phyloP scores from a whole-genome alignment of 2,797 vertebrate species.

The Poliocrania exsul region DNA sequence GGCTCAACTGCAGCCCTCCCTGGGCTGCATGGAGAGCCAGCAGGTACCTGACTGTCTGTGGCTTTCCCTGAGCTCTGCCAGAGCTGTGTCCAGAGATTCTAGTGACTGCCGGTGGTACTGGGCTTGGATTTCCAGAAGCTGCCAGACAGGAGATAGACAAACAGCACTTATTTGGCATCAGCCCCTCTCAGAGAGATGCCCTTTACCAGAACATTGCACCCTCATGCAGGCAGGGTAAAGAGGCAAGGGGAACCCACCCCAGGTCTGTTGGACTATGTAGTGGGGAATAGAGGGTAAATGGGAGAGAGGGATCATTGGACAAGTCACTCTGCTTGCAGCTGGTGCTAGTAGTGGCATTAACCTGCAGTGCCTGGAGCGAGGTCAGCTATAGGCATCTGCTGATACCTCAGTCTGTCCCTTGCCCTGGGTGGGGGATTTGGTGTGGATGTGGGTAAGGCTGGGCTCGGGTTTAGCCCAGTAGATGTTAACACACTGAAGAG shows the following conservation, averaged over 20 bases:
- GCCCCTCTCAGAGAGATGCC: not conserved
- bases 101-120: slow-evolving; percentile 90
- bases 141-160: not conserved
- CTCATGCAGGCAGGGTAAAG: not conserved
- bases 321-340: not conserved
- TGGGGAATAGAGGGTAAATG: not conserved
- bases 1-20: not conserved
- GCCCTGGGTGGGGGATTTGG: not conserved
- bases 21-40: not conserved
- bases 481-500: fast-evolving
- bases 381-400: not conserved
- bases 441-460: not conserved
- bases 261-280: fast-evolving
- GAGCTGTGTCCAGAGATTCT: slow-evolving; percentile 83
- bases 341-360: not conserved
- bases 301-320: not conserved
- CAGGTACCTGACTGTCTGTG: slow-evolving; percentile 80
- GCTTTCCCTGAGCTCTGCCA: slow-evolving; percentile 88
- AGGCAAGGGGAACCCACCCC: fast-evolving
- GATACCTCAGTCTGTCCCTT: not conserved
- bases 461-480: not conserved
- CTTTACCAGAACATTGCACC: not conserved
- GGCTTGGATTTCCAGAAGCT: slow-evolving; percentile 94
- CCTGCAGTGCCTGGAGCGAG: not conserved
- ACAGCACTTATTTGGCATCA: not conserved